Evolutionary conservation across 2,888 invertebrate species (phyloP).

Genomic region (Ochropleura leucogaster): DNA sequence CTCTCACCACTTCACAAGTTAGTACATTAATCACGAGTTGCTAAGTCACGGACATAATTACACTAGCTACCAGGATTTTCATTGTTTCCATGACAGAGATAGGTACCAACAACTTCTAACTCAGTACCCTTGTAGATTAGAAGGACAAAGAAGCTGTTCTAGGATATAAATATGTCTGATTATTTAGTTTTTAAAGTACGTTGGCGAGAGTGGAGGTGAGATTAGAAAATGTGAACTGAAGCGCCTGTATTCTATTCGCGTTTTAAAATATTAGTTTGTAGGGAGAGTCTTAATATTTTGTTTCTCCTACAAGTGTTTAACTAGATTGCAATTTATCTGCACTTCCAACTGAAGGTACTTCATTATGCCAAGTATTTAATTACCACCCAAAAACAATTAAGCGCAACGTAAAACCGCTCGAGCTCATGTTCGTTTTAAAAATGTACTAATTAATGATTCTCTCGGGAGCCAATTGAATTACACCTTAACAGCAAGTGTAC

Average conservation of each 20-base stretch:
- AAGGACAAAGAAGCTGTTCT: constrained; percentile 8
- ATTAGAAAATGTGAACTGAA: not conserved
- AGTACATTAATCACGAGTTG: constrained; percentile 52
- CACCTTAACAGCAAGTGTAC: not conserved
- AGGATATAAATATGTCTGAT: not conserved
- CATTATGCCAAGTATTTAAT: constrained; percentile 7
- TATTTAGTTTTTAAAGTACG: not conserved
- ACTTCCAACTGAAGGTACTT: not conserved
- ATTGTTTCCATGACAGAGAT: constrained; percentile 34
- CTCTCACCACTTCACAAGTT: constrained; percentile 57
- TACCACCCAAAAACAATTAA: constrained; percentile 5
- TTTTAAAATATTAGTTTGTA: too few species aligned
- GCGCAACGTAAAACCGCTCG: not conserved
- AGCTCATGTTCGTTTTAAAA: not conserved
- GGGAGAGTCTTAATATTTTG: not conserved
- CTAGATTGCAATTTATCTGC: not conserved
- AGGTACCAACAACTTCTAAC: constrained; percentile 4
- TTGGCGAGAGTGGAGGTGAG: not conserved
- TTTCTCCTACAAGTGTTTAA: not conserved
- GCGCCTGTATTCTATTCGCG: too few species aligned
- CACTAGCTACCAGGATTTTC: constrained; percentile 21
- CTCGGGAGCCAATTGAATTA: constrained; percentile 3
- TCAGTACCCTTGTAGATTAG: not conserved
- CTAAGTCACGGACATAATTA: constrained; percentile 51
- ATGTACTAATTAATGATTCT: constrained; percentile 10